A percentile compares a stretch with the other conserved stretches of the same genome.
phyloP scores from a whole-genome alignment of 2,113 vertebrate species.

The Catagonus wagneri region DNA sequence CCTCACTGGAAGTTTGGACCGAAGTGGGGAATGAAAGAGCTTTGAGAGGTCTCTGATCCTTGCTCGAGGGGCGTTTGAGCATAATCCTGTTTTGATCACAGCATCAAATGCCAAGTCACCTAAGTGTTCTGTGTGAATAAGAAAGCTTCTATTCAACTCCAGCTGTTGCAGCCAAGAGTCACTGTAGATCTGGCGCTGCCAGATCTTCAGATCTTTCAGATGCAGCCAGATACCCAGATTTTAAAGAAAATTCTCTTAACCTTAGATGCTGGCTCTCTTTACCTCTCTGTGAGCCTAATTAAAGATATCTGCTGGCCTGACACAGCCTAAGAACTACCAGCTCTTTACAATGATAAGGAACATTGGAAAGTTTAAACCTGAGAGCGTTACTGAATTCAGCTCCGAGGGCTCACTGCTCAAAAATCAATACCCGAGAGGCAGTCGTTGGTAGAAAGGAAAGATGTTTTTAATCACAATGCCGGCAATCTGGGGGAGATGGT shows the following conservation, averaged over 20 bases:
- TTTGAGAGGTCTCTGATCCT: neutral
- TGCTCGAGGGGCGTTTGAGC: neutral
- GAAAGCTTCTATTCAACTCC: neutral
- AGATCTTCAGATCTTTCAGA: neutral
- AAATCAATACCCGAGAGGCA: neutral
- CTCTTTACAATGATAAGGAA: neutral
- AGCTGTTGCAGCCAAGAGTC: neutral
- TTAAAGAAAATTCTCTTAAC: constrained; percentile 18
- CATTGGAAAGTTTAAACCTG: neutral
- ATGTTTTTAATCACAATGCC: neutral
- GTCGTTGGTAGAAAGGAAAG: neutral
- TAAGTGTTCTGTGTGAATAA: neutral
- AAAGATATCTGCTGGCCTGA: neutral
- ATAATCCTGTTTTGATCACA: neutral
- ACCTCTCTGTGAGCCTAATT: neutral
- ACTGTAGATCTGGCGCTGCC: neutral
- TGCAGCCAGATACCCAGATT: neutral
- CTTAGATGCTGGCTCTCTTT: neutral
- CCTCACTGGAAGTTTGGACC: neutral
- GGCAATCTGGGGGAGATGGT: neutral
- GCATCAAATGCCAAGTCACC: neutral
- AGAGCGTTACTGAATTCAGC: neutral
- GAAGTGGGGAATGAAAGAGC: neutral
- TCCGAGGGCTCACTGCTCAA: no score
- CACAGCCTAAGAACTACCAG: no score